Percentiles rank a stretch among this genome's conserved stretches.
Evolutionary conservation across 2,888 invertebrate species (phyloP).

Genomic region (Trichopoda pennipes): DNA sequence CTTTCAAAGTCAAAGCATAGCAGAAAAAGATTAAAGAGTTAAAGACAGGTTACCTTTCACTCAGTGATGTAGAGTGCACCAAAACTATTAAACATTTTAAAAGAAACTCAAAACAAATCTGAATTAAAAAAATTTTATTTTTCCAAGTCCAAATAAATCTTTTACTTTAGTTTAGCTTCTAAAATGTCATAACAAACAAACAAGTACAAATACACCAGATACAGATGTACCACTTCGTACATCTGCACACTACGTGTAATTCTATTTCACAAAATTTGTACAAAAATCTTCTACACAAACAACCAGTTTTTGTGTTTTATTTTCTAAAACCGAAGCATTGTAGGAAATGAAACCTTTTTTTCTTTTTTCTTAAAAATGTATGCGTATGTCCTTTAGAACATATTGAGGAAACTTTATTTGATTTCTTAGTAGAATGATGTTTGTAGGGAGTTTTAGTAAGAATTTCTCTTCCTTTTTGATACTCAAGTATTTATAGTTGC

Average conservation of each 20-base stretch:
- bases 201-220: background rate
- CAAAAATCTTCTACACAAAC: background rate
- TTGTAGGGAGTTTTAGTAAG: background rate
- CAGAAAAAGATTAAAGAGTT: too few species aligned
- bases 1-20: too few species aligned
- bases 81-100: too few species aligned
- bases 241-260: slow-evolving; percentile 24
- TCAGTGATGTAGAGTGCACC: too few species aligned
- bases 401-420: background rate
- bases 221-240: too few species aligned
- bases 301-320: background rate
- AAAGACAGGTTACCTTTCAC: too few species aligned
- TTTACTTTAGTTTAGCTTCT: background rate
- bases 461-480: too few species aligned
- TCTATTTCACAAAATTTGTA: slow-evolving; percentile 36
- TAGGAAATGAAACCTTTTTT: background rate
- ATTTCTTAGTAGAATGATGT: background rate
- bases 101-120: too few species aligned
- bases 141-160: too few species aligned
- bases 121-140: too few species aligned
- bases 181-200: background rate
- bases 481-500: slow-evolving; percentile 2
- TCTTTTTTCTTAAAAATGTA: background rate
- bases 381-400: background rate
- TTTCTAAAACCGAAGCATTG: background rate